Evolutionary conservation across 2,797 vertebrate species (phyloP).

Genomic region (Hydrolagus colliei): DNA sequence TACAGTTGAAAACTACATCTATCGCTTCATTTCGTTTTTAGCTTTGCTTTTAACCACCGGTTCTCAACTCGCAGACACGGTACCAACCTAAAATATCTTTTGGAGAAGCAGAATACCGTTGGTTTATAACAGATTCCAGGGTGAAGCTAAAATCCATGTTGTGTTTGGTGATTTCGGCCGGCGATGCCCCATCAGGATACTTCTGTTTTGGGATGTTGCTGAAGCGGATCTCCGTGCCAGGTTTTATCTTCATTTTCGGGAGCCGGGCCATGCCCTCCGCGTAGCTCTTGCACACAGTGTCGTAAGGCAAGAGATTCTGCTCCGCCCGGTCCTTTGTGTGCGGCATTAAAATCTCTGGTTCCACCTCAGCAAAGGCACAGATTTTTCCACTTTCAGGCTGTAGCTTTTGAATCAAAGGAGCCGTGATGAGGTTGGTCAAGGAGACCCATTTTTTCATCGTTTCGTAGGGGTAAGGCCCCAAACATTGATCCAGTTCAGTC

Average conservation of each 20-base stretch:
- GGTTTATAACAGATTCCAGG: conserved; percentile 67
- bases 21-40: background rate
- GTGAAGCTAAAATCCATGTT: conserved; percentile 86
- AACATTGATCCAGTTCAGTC: conserved; percentile 69
- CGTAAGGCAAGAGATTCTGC: conserved; percentile 67
- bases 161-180: conserved; percentile 82
- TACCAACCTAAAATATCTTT: conserved; percentile 75
- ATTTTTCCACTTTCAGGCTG: conserved; percentile 77
- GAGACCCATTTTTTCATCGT: conserved; percentile 89
- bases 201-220: conserved; percentile 71
- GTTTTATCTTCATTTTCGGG: conserved; percentile 75
- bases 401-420: conserved; percentile 59
- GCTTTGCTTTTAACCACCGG: background rate
- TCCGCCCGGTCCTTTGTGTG: conserved; percentile 68
- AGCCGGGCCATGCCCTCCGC: conserved; percentile 81
- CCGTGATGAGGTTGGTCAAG: conserved; percentile 70
- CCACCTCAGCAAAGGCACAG: conserved; percentile 79
- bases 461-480: conserved; percentile 85
- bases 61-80: background rate
- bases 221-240: conserved; percentile 84
- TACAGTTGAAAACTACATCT: too few species aligned
- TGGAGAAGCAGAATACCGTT: conserved; percentile 60
- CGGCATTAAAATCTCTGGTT: conserved; percentile 66
- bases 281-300: conserved; percentile 77
- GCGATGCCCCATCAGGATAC: conserved; percentile 78